Evolutionary conservation across 1,140 invertebrate species (phyloP), one percentile per base, ranked within the genome.

Genomic region (Cydia amplana): DNA sequence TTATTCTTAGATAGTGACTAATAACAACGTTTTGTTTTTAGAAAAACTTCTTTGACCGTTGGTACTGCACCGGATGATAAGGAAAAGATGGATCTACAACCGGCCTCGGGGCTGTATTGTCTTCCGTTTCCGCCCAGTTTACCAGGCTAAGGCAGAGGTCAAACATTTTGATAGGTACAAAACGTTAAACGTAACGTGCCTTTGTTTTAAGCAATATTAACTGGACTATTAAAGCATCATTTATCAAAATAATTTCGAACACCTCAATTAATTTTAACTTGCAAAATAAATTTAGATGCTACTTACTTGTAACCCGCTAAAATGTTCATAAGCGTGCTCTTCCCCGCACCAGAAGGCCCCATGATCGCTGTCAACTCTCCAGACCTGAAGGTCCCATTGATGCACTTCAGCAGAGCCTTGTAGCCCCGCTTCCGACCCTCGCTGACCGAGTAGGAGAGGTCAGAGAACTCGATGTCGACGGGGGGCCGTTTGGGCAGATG

Each of bases 341-440:
- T 99, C 0, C 98, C 98, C 1, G 97, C 97, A 1, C 98, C 98
- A 1, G 97, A 98, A 49, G 98, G 97, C 51, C 98, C 98, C 97
- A 99, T 98, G 67, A 99, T 98, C 20, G 97, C 97, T 0, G 97
- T 98, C 64, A 98, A 90, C 93, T 97, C 94, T 79, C 97, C 94
- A 76, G 95, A 95, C 77, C 94, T 93, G 91, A 97, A 96, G 83
- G 96, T 95, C 43, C 97, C 97, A 87, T 96, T 97, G n/a, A 98
- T 95, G 79, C 95, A 95, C 93, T 98, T 97, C 32, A 98, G 90
- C 81, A 98, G 96, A 51, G 95, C 95, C 91, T 97, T 97, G 81
- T 95, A 95, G 1, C 96, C 96, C 90, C 96, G 95, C 85, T 95
- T 95, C 79, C 96, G 94, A 23, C 97, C 96, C 82, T 97, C 96